phyloP scores from a whole-genome alignment of 2,113 vertebrate species.

The Sus scrofa region T2T-Sscrofa CM000814.6:119108001-119108500 shows the following conservation, averaged over 20 bases:
- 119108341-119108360: neutral
- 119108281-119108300: neutral
- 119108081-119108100: neutral
- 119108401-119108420: neutral
- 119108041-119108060: neutral
- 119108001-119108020: too few relatives aligned
- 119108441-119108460: conserved; percentile 14
- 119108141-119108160: neutral
- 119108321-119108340: neutral
- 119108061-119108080: neutral
- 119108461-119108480: neutral
- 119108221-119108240: neutral
- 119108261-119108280: neutral
- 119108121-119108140: neutral
- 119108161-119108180: neutral
- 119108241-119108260: neutral
- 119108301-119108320: neutral
- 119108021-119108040: too few relatives aligned
- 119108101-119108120: neutral
- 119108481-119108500: neutral
- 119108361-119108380: neutral
- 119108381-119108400: neutral
- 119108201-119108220: neutral
- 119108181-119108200: neutral
- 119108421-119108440: neutral